Percentiles rank a stretch among this genome's conserved stretches.
Conservation (phyloP, 2,797 vertebrate species). For the Micromesistius poutassou region DNA sequence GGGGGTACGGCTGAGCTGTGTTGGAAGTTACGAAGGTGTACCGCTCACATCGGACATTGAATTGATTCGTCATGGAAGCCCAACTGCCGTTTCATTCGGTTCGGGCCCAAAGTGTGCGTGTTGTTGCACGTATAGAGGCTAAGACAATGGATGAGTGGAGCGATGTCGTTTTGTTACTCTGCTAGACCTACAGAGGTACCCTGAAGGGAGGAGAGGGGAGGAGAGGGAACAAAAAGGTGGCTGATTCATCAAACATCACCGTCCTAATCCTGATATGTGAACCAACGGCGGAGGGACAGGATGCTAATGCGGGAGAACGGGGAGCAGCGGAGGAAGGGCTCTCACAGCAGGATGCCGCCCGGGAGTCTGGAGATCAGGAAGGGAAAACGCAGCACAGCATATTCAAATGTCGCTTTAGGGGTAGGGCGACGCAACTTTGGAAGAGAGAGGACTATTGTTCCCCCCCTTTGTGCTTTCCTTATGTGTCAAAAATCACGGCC, state of each 20-base stretch:
- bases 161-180: background rate
- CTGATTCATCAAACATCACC: slow-evolving; percentile 15
- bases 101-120: background rate
- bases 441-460: background rate
- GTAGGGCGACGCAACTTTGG: background rate
- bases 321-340: slow-evolving; percentile 37
- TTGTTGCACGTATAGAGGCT: background rate
- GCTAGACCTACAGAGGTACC: background rate
- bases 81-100: background rate
- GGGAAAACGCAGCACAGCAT: background rate
- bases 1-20: background rate
- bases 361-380: background rate
- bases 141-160: background rate
- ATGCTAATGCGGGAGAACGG: slow-evolving; percentile 26
- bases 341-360: background rate
- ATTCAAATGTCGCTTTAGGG: background rate
- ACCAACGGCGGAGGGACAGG: background rate
- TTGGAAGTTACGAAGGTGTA: background rate
- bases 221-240: slow-evolving; percentile 4
- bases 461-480: too few species aligned
- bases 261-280: background rate
- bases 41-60: background rate
- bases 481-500: background rate
- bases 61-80: background rate
- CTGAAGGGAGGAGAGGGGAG: background rate